A percentile compares a stretch with the other conserved stretches of the same genome.
These are phyloP conservation scores for Diplosoma virens DNA, from an alignment of 23 tunicate genomes.

Conservation along the genomic window DNA sequence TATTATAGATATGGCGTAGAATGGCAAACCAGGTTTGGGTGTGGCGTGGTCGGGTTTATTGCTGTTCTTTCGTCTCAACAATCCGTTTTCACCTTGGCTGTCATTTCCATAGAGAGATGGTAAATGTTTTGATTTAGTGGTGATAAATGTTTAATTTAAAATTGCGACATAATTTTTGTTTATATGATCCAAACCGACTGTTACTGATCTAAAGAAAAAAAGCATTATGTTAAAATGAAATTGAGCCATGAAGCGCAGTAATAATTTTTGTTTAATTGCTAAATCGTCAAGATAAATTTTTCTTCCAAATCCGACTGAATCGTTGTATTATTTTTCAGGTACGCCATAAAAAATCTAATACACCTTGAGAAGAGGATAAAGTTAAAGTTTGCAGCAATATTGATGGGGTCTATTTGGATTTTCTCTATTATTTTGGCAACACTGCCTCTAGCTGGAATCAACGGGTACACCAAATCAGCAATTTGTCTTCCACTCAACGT, in stretches of 20 bases:
- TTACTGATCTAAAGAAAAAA: no score
- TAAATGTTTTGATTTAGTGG: no score
- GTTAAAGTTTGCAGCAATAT: slow-evolving; percentile 35
- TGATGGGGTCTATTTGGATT: slow-evolving; percentile 71
- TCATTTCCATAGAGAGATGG: slow-evolving; percentile 90
- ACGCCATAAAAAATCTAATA: slow-evolving; percentile 79
- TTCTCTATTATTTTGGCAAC: slow-evolving; percentile 52
- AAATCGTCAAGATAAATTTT: no score
- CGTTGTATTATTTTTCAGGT: slow-evolving; percentile 42
- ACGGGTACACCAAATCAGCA: slow-evolving; percentile 70
- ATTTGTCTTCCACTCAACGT: slow-evolving; percentile 80
- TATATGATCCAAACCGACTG: no score
- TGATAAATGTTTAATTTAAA: no score
- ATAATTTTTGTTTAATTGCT: no score
- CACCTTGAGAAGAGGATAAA: slow-evolving; percentile 86
- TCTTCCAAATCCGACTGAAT: no score
- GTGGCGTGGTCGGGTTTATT: slow-evolving; percentile 76
- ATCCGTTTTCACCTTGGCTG: slow-evolving; percentile 77
- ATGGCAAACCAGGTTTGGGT: slow-evolving; percentile 81
- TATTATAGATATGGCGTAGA: slow-evolving; percentile 75
- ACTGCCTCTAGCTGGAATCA: slow-evolving; percentile 65
- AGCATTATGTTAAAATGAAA: no score
- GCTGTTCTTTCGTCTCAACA: slow-evolving; percentile 76
- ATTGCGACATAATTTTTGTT: no score
- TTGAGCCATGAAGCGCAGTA: no score